Evolutionary conservation across 2,797 vertebrate genomes (phyloP), one percentile per base, ranked within the genome.

Genomic region (Acestrorhynchus altus): DNA sequence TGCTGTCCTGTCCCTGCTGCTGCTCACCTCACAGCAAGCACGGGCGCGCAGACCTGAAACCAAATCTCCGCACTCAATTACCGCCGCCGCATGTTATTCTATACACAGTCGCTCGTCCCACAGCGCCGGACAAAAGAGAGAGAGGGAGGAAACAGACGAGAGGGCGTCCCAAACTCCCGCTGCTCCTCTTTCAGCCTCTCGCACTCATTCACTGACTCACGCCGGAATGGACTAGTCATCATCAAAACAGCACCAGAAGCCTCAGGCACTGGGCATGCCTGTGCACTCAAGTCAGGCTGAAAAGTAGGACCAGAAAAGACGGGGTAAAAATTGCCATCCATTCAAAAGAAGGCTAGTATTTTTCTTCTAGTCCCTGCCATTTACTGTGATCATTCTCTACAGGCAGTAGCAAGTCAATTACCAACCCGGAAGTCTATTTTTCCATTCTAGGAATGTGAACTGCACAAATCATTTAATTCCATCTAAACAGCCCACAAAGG

Each of bases 31-130:
- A 61, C 77, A 51, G 24, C 40, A 22, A 64, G 71, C 12, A 5
- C 10, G 11, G 28, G 40, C 65, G 22, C 31, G 35, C 65, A 39
- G 65, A 73, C 46, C 20, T 64, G 81, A 84, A 87, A 85, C 78
- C 56, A 74, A 78, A 83, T 84, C 81, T 79, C 76, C 51, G 40
- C 24, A 69, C 64, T 84, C 77, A 28, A 66, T 79, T 81, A 83
- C 72, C 59, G 54, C 51, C 68, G 35, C 81, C 75, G 77, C 79
- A 72, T 79, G 81, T 84, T 83, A 81, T 77, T 85, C 81, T 78
- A 81, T 57, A 69, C 81, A 69, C 46, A 31, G 73, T 72, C 56
- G 72, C 64, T 71, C 65, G 69, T 76, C 81, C 78, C 77, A 65
- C 73, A 22, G 72, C 51, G 68, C 77, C 10, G 72, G 81, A 81